Base-by-base conservation (phyloP, 2,113 vertebrate species). In the Perca fluviatilis region DNA sequence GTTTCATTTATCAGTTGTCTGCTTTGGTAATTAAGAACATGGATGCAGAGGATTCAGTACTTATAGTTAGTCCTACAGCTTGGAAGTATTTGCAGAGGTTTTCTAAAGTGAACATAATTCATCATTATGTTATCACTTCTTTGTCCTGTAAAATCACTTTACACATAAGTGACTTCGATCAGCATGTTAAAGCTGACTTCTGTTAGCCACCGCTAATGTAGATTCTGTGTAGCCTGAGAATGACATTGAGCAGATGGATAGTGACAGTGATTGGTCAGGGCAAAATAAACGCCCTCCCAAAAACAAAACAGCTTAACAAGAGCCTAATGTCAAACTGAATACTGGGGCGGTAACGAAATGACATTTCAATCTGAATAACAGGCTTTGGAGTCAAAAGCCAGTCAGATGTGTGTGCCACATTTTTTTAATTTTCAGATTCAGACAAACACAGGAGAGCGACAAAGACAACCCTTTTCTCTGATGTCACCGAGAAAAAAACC, bases 1-100 rank as follows among this genome's bases (percentile, higher is more conserved):
- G 49, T 87, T 83, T 62, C 62, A 88, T 66, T 79, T 65, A 82
- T 88, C 68, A 77, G 63, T 19, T 66, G 33, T 43, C 71, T 85
- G 30, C 57, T 50, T 57, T 66, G 56, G 56, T 70, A 58, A 33
- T 18, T 49, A 56, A 56, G 53, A 49, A 73, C 69, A 65, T 73
- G 16, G 25, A 77, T 69, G 0, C 14, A 33, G 15, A 46, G 23
- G 30, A 51, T 72, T 61, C 33, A 58, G 25, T 79, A 15, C 33
- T 57, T 46, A 10, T 43, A 64, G 19, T 25, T 43, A 64, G 61
- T 53, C 49, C 14, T 16, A 30, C 40, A 36, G 76, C 25, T 76
- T 72, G n/a, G n/a, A 68, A 25, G 51, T 30, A 18, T 60, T 69
- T 36, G 63, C 33, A 60, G 49, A 56, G 30, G 30, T 46, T 67